Evolutionary conservation across 2,888 invertebrate genomes (phyloP).

Genomic region (Agonum fuliginosum): DNA sequence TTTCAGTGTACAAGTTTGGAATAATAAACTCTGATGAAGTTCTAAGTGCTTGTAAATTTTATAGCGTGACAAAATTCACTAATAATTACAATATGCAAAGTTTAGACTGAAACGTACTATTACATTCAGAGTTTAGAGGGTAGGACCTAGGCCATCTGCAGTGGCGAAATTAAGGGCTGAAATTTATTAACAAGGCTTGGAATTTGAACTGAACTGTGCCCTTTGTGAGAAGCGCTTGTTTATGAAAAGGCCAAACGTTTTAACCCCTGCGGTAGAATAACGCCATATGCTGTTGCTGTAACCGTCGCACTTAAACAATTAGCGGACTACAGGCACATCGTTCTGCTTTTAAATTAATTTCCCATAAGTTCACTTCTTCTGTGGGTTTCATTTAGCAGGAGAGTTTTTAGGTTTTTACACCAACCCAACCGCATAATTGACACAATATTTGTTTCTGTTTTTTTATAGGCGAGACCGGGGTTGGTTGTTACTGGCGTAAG

Average conservation of each 20-base stretch:
- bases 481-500: too few species aligned
- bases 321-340: constrained; percentile 10
- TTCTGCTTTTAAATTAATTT: constrained; percentile 32
- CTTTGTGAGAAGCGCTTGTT: constrained; percentile 4
- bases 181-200: constrained; percentile 39
- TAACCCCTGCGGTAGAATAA: constrained; percentile 8
- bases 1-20: neutral
- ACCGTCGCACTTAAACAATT: constrained; percentile 33
- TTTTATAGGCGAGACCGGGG: too few species aligned
- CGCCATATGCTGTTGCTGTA: constrained; percentile 27
- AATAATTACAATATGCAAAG: neutral
- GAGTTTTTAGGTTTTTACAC: too few species aligned
- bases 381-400: neutral
- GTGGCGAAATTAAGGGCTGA: constrained; percentile 10
- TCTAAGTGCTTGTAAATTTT: neutral
- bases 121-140: constrained; percentile 12
- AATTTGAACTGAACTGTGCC: constrained; percentile 34
- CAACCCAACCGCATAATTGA: too few species aligned
- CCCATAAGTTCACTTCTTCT: neutral
- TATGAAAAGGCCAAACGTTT: constrained; percentile 30
- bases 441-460: too few species aligned
- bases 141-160: neutral
- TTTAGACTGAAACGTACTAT: neutral
- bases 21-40: neutral
- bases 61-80: neutral